Conservation (phyloP, 2,888 invertebrate species). For the Rhamnusium bicolor region DNA sequence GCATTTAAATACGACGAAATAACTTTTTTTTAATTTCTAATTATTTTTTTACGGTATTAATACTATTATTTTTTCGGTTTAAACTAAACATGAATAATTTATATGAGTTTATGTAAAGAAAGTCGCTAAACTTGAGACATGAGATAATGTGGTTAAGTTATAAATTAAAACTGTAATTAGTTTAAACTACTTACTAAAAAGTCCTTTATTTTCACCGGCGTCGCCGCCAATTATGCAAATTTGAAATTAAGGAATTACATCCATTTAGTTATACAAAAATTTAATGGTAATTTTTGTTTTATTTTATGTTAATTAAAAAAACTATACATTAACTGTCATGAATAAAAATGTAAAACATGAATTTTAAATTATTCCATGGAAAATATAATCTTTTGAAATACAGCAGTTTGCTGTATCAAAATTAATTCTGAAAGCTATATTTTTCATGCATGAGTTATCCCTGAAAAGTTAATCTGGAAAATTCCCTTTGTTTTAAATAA, state of each 20-base stretch:
- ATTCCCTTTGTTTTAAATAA: not conserved
- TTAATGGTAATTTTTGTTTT: not conserved
- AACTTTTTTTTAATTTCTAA: no score
- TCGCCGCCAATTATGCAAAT: not conserved
- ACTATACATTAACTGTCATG: not conserved
- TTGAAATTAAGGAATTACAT: not conserved
- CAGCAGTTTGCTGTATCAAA: not conserved
- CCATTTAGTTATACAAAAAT: not conserved
- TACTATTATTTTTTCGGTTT: no score
- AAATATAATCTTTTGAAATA: not conserved
- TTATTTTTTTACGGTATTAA: no score
- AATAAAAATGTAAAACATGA: not conserved
- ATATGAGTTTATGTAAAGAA: not conserved
- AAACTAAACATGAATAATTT: no score
- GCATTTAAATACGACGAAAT: no score
- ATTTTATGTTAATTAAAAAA: not conserved
- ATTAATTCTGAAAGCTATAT: not conserved
- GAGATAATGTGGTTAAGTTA: not conserved
- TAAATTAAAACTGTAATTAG: not conserved
- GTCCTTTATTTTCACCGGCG: not conserved
- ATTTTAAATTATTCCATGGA: not conserved
- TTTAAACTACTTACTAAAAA: not conserved
- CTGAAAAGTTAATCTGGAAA: not conserved
- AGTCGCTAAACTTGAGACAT: not conserved
- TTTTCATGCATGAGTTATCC: not conserved